Percentiles rank a stretch among this genome's conserved stretches.
phyloP scores from a whole-genome alignment of 2,797 vertebrate species.

The Chelon auratus region DNA sequence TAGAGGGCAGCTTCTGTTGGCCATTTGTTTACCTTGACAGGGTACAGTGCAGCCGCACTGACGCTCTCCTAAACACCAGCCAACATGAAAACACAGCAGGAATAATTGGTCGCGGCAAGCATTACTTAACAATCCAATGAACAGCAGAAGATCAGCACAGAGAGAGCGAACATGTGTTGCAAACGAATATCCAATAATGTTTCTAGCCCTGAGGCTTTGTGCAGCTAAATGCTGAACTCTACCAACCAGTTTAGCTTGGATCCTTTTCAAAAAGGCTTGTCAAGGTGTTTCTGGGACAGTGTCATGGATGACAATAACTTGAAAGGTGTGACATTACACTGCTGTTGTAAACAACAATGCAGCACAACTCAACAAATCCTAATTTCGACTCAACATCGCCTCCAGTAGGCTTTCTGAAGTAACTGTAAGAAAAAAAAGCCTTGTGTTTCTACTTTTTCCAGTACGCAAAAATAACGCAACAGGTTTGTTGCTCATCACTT shows the following conservation, averaged over 20 bases:
- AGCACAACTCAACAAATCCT: constrained; percentile 1
- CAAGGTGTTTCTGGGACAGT: constrained; percentile 46
- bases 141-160: constrained; percentile 8
- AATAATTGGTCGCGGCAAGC: constrained; percentile 13
- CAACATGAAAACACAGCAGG: constrained; percentile 37
- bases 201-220: constrained; percentile 51
- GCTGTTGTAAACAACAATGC: constrained; percentile 49
- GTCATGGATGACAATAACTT: constrained; percentile 47
- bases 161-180: constrained; percentile 14
- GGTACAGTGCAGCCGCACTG: constrained; percentile 64
- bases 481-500: constrained; percentile 20
- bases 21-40: constrained; percentile 74
- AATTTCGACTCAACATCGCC: constrained; percentile 23
- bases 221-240: constrained; percentile 54
- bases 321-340: constrained; percentile 52
- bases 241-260: constrained; percentile 71
- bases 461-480: not conserved
- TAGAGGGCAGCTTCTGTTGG: constrained; percentile 58
- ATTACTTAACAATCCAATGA: constrained; percentile 23
- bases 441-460: too few relatives aligned
- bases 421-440: not conserved
- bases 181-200: constrained; percentile 44
- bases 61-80: constrained; percentile 43
- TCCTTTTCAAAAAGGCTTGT: constrained; percentile 50
- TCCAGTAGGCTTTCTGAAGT: not conserved